Percentiles rank a stretch among this genome's conserved stretches.
Evolutionary conservation across 2,113 vertebrate genomes (phyloP).

Genomic region (Callospermophilus lateralis): DNA sequence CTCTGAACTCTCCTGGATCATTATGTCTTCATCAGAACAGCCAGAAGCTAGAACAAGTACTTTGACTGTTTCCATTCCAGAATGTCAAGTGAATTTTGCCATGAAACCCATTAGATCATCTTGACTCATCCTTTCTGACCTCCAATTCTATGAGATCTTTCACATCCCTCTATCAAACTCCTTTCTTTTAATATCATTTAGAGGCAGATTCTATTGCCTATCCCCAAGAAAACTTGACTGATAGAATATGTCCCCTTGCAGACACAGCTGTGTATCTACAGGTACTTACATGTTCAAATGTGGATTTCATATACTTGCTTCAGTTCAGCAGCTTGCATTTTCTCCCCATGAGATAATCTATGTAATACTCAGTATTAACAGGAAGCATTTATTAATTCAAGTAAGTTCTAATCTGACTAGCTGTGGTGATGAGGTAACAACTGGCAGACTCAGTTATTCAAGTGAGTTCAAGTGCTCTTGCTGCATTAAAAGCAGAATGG

Average conservation of each 20-base stretch:
- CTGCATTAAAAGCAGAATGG: not conserved
- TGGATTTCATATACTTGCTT: not conserved
- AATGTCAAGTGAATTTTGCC: not conserved
- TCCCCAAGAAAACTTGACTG: not conserved
- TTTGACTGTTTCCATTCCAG: not conserved
- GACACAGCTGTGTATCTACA: not conserved
- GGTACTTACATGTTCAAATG: not conserved
- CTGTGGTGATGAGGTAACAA: not conserved
- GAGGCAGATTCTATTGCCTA: not conserved
- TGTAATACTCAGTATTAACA: not conserved
- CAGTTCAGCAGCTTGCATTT: not conserved
- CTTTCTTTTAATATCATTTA: not conserved
- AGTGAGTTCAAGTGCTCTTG: not conserved
- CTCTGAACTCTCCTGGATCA: not conserved
- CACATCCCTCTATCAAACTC: not conserved
- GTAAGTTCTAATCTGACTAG: not conserved
- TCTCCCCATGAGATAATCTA: not conserved
- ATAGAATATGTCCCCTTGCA: not conserved
- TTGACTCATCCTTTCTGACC: not conserved
- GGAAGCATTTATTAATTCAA: not conserved
- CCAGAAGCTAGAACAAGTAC: not conserved
- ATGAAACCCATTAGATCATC: not conserved
- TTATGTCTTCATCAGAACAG: not conserved
- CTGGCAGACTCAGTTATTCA: not conserved
- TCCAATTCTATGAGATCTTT: not conserved